Base-by-base conservation (phyloP, 2,797 vertebrate species). In the Xerus rutilus region DNA sequence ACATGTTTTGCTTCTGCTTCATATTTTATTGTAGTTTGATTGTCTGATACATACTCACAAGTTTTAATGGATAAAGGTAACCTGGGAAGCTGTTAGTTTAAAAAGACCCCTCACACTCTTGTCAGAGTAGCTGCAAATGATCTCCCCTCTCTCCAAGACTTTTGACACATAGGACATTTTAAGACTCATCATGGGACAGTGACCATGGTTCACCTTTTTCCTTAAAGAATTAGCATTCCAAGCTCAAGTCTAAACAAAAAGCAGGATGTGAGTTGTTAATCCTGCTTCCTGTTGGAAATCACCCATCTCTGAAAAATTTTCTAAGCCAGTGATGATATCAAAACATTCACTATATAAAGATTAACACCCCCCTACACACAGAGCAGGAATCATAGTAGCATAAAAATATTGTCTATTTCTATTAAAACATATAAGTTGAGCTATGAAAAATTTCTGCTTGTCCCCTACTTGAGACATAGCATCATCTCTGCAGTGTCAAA, bases 361-460 rank as follows among this genome's bases (percentile, higher is more conserved):
- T 57, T 57, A 57, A 21, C 54, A 57, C 54, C 20, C 54, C 54
- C 7, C 18, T 7, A 57, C 54, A 54, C 54, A 20, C 20, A 57
- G 72, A 90, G 54, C 86, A 52, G 8, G 45, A 92, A 64, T 94
- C 57, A 72, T 23, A 49, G n/a, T 74, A 93, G 54, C 77, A 69
- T 91, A n/a, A 89, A 91, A 95, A 82, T 59, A 69, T n/a, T 49
- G 2, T 83, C 35, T 93, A 0, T 91, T 92, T 57, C 62, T 95
- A 91, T 94, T 94, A 91, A 93, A 96, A 67, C 69, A 83, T 35
- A 28, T 72, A 45, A 89, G 54, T 81, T 35, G 81, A 32, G 25
- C 88, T 94, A 65, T 90, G 77, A 45, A 72, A 93, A 91, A 73
- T 97, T 91, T 95, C 65, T 30, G 91, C 85, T 94, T 96, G 89